A percentile compares a stretch with the other conserved stretches of the same genome.
Conservation (phyloP, 2,113 vertebrate species). For the Smithornis capensis region DNA sequence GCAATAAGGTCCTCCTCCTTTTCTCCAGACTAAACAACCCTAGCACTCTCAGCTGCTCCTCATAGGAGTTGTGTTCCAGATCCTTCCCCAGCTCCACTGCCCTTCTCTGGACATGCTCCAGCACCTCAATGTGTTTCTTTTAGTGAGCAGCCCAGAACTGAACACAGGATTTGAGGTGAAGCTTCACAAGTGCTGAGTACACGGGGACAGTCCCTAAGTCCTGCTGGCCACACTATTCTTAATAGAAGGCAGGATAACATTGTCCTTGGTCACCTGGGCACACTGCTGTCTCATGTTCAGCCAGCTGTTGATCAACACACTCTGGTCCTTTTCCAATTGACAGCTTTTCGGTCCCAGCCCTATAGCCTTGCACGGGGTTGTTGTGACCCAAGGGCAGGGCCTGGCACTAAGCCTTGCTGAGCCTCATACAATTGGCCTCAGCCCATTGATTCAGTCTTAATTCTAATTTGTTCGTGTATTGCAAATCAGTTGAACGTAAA, state of each 20-base stretch:
- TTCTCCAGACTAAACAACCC: neutral
- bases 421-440: fast-evolving
- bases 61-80: neutral
- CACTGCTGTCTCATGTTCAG: fast-evolving
- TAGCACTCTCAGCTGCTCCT: neutral
- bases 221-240: neutral
- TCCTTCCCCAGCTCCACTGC: fast-evolving
- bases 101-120: fast-evolving
- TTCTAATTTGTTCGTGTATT: neutral
- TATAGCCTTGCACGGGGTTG: neutral
- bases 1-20: fast-evolving
- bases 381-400: neutral
- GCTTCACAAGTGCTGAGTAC: neutral
- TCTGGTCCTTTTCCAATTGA: neutral
- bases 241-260: neutral
- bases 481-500: neutral
- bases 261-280: neutral
- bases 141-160: neutral
- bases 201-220: neutral
- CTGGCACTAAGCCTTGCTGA: fast-evolving
- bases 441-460: neutral
- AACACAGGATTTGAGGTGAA: fast-evolving
- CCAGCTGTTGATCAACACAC: neutral
- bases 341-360: neutral
- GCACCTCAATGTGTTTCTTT: neutral